phyloP scores from a whole-genome alignment of 2,113 vertebrate species.

The Alexandromys fortis region DNA sequence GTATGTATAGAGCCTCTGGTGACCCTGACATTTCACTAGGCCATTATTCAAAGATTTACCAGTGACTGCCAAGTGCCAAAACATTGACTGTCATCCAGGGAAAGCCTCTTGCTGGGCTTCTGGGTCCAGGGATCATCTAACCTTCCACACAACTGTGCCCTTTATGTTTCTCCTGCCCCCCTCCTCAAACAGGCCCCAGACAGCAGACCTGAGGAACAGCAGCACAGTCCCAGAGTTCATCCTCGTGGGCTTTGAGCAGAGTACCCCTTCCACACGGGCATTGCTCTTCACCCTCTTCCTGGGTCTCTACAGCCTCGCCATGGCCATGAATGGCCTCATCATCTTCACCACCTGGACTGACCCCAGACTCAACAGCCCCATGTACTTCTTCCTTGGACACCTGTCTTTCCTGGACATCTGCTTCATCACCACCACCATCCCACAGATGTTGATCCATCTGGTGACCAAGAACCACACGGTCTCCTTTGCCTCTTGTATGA shows the following conservation, averaged over 20 bases:
- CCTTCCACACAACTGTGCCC: neutral
- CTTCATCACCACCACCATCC: conserved; percentile 68
- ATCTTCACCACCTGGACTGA: conserved; percentile 66
- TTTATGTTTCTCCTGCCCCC: neutral
- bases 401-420: conserved; percentile 48
- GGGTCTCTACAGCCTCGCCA: conserved; percentile 54
- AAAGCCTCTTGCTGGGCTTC: neutral
- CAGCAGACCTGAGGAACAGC: neutral
- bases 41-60: neutral
- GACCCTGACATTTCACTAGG: neutral
- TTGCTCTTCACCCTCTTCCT: conserved; percentile 62
- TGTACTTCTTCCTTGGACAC: conserved; percentile 71
- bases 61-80: neutral
- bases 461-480: conserved; percentile 26
- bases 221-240: conserved; percentile 69
- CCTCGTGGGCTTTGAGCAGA: conserved; percentile 54
- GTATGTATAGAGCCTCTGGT: neutral
- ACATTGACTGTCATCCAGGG: neutral
- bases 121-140: neutral
- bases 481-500: conserved; percentile 58
- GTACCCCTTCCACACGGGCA: neutral
- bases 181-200: neutral
- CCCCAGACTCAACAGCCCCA: conserved; percentile 50
- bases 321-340: conserved; percentile 64
- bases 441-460: conserved; percentile 67